Conservation (phyloP, 1,140 invertebrate genomes). For the Aphis craccivora region DNA sequence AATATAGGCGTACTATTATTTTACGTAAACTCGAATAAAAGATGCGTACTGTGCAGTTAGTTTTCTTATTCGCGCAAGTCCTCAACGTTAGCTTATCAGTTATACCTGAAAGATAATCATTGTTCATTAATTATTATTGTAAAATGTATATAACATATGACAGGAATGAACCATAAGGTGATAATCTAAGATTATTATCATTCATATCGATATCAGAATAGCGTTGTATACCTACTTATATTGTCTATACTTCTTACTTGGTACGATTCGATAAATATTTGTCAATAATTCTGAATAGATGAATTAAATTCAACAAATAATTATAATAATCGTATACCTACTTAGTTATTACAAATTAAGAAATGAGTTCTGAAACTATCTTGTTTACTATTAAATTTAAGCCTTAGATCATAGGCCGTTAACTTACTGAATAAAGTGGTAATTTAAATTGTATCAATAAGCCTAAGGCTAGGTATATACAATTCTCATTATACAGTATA, state of each 20-base stretch:
- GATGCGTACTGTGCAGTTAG: not conserved
- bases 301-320: not conserved
- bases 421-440: not conserved
- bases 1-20: too few species aligned
- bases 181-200: not conserved
- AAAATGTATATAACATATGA: too few species aligned
- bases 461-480: not conserved
- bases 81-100: not conserved
- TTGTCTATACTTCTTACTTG: not conserved
- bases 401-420: not conserved
- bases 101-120: not conserved
- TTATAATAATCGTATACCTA: not conserved
- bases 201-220: not conserved
- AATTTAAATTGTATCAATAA: conserved; percentile 3
- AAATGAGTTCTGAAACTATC: not conserved
- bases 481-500: not conserved
- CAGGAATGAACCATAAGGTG: too few species aligned
- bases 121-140: not conserved
- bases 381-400: not conserved
- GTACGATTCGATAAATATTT: not conserved
- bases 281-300: not conserved
- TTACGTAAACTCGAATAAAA: too few species aligned
- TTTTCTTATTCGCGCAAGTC: not conserved
- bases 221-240: not conserved
- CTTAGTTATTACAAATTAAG: not conserved